A percentile compares a stretch with the other conserved stretches of the same genome.
phyloP scores from a whole-genome alignment of 2,888 invertebrate genomes.

The Drosophila acutilabella region DNA sequence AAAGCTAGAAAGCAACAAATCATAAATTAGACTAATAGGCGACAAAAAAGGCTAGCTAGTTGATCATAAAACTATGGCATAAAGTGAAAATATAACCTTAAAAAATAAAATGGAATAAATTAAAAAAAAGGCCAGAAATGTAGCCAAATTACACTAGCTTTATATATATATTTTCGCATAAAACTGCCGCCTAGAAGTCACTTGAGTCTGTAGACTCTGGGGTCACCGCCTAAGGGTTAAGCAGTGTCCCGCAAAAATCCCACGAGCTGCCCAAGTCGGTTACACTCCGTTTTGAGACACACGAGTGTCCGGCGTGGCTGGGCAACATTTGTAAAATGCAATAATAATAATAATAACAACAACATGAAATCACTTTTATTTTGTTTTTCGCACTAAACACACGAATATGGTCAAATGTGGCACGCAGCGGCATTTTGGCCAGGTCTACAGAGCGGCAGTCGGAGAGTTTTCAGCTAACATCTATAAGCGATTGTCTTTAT shows the following conservation, averaged over 20 bases:
- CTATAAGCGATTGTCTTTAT: slow-evolving; percentile 35
- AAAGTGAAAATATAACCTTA: too few relatives aligned
- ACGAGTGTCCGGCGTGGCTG: slow-evolving; percentile 46
- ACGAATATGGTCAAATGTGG: slow-evolving; percentile 75
- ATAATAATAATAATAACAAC: slow-evolving; percentile 31
- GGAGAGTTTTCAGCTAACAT: slow-evolving; percentile 15
- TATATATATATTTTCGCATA: too few relatives aligned
- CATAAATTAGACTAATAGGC: too few relatives aligned
- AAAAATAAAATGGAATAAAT: too few relatives aligned
- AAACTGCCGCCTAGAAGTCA: not conserved
- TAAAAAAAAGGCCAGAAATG: too few relatives aligned
- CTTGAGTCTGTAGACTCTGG: not conserved
- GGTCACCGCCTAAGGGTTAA: slow-evolving; percentile 44
- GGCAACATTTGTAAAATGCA: slow-evolving; percentile 48
- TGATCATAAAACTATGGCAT: too few relatives aligned
- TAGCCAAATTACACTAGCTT: too few relatives aligned
- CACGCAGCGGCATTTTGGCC: slow-evolving; percentile 69
- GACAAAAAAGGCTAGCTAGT: too few relatives aligned
- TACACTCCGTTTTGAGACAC: slow-evolving; percentile 6
- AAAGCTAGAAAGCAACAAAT: too few relatives aligned
- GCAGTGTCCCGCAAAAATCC: slow-evolving; percentile 37
- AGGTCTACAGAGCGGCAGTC: slow-evolving; percentile 9
- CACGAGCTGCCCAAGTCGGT: slow-evolving; percentile 46
- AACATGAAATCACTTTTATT: slow-evolving; percentile 26
- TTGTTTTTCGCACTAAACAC: slow-evolving; percentile 35